Evolutionary conservation across 2,797 vertebrate genomes (phyloP).

Genomic region (Bradypodion ventrale): DNA sequence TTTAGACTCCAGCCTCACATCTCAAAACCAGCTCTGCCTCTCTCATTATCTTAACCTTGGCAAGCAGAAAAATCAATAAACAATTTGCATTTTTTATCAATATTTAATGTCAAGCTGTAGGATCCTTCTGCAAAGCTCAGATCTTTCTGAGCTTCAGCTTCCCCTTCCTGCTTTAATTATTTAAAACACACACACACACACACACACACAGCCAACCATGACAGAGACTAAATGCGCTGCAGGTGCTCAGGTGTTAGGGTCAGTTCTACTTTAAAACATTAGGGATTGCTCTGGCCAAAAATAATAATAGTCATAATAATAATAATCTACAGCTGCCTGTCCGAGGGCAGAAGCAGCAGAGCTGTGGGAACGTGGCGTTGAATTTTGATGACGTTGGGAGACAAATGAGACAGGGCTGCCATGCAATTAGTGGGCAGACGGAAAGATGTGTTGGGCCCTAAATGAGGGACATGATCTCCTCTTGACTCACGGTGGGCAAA

Average conservation of each 20-base stretch:
- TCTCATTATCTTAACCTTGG: constrained; percentile 72
- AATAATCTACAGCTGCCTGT: constrained; percentile 83
- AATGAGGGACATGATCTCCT: constrained; percentile 93
- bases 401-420: constrained; percentile 87
- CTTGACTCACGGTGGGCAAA: constrained; percentile 86
- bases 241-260: constrained; percentile 74
- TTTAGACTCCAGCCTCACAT: constrained; percentile 67
- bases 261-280: constrained; percentile 74
- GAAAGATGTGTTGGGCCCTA: constrained; percentile 86
- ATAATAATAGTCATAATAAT: constrained; percentile 16
- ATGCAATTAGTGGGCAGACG: constrained; percentile 87
- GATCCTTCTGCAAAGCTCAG: constrained; percentile 78
- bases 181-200: constrained; percentile 38
- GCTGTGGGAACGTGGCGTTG: constrained; percentile 76
- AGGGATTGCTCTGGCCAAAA: constrained; percentile 75
- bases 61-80: constrained; percentile 81
- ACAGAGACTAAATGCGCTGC: constrained; percentile 78
- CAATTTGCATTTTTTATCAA: constrained; percentile 91
- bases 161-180: neutral
- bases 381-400: constrained; percentile 85
- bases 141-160: constrained; percentile 77
- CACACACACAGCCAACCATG: constrained; percentile 66
- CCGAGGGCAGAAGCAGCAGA: constrained; percentile 63
- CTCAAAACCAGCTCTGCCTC: constrained; percentile 58
- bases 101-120: constrained; percentile 87